These are phyloP conservation scores for Ophraella communa DNA, from an alignment of 2,888 invertebrate genomes.

Conservation along the genomic window DNA sequence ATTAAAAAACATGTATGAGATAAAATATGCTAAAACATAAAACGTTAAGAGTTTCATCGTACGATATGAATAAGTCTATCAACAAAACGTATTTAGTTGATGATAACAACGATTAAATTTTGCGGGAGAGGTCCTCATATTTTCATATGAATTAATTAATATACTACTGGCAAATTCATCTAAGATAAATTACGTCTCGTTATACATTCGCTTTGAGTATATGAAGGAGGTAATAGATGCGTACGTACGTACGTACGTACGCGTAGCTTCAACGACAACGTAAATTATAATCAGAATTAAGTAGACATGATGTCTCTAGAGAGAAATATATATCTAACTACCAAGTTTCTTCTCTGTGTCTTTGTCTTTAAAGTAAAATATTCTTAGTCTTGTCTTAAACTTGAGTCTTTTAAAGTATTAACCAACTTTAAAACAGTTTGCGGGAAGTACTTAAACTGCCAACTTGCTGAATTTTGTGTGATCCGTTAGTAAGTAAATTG, in stretches of 20 bases:
- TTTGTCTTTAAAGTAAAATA: not conserved
- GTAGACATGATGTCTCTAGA: conserved; percentile 2
- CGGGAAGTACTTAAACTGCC: not conserved
- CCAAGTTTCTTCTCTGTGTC: not conserved
- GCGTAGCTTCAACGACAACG: not conserved
- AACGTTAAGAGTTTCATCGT: too few species aligned
- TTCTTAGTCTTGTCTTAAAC: not conserved
- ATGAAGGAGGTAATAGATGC: not conserved
- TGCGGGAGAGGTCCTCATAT: not conserved
- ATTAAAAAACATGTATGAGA: too few species aligned
- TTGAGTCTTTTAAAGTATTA: conserved; percentile 7
- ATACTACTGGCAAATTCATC: not conserved
- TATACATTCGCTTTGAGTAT: not conserved
- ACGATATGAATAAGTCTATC: too few species aligned
- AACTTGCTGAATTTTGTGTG: not conserved
- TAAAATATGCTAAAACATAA: too few species aligned
- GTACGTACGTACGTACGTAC: not conserved
- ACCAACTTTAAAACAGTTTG: conserved; percentile 1
- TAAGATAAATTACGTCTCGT: not conserved
- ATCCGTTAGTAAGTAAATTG: not conserved
- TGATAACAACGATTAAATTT: too few species aligned
- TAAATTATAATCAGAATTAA: conserved; percentile 1
- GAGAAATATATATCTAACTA: not conserved
- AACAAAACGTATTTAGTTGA: too few species aligned
- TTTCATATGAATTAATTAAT: not conserved